These are phyloP conservation scores for Etheostoma spectabile DNA, from an alignment of 2,113 vertebrate genomes.

Conservation along the genomic window DNA sequence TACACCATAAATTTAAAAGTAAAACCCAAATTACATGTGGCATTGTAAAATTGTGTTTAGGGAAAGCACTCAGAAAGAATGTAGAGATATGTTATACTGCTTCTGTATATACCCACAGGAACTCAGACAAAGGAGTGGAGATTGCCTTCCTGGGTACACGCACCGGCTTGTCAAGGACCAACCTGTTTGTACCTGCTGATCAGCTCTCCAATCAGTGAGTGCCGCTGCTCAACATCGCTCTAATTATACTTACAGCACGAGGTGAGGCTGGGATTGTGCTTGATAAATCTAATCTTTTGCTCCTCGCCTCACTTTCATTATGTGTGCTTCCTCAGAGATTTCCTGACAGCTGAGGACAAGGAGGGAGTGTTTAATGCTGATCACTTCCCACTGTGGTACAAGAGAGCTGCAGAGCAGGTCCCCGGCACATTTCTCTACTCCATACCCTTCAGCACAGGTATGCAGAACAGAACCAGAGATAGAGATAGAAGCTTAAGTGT, in stretches of 20 bases:
- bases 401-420: constrained; percentile 95
- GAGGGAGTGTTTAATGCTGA: constrained; percentile 98
- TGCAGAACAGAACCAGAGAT: neutral
- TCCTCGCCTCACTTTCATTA: constrained; percentile 38
- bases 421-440: constrained; percentile 97
- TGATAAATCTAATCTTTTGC: constrained; percentile 78
- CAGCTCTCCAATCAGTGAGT: constrained; percentile 97
- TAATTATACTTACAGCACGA: constrained; percentile 41
- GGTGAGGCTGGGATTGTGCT: constrained; percentile 19
- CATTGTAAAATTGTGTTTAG: neutral
- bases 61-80: neutral
- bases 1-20: neutral
- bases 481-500: neutral
- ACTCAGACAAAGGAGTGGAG: constrained; percentile 98
- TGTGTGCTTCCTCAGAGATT: constrained; percentile 89
- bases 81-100: neutral
- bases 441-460: constrained; percentile 96
- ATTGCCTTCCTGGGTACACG: constrained; percentile 97
- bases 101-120: constrained; percentile 83
- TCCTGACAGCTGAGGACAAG: constrained; percentile 95
- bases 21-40: neutral
- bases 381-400: constrained; percentile 98
- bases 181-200: constrained; percentile 93
- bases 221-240: constrained; percentile 27
- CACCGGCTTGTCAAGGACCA: constrained; percentile 93